These are phyloP conservation scores for Trachelus iudaicus DNA, from an alignment of 2,888 invertebrate genomes.

Conservation along the genomic window DNA sequence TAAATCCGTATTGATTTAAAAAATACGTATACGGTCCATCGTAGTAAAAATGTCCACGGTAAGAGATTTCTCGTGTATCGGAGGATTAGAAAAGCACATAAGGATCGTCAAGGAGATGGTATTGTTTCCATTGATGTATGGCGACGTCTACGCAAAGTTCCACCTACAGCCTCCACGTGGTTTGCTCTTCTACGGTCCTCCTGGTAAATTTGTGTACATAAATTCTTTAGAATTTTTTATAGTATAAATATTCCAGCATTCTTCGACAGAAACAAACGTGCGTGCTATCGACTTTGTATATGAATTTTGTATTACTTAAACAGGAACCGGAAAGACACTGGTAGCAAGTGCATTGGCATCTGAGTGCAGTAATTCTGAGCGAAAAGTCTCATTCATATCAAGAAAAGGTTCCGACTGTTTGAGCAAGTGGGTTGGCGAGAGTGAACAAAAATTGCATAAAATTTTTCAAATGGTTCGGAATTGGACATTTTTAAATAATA, in stretches of 20 bases:
- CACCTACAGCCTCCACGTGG: conserved; percentile 88
- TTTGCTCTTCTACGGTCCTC: conserved; percentile 90
- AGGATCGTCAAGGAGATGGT: conserved; percentile 90
- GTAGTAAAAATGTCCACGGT: conserved; percentile 37
- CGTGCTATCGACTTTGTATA: background rate
- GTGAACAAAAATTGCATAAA: conserved; percentile 86
- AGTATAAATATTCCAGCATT: background rate
- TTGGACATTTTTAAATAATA: background rate
- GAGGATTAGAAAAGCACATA: conserved; percentile 86
- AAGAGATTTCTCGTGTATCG: conserved; percentile 69
- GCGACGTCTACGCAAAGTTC: conserved; percentile 86
- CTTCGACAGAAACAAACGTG: background rate
- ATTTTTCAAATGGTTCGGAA: conserved; percentile 80
- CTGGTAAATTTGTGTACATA: conserved; percentile 69
- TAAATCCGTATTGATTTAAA: background rate
- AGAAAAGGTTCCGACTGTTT: conserved; percentile 92
- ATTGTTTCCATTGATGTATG: conserved; percentile 89
- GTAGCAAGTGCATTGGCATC: conserved; percentile 88
- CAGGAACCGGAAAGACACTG: conserved; percentile 90
- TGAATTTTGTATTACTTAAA: conserved; percentile 18
- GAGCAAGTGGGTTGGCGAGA: conserved; percentile 95
- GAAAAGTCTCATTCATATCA: conserved; percentile 90
- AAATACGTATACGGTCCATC: background rate
- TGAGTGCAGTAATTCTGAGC: conserved; percentile 81
- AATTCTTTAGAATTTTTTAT: background rate